Percentiles rank a stretch among this genome's conserved stretches.
Evolutionary conservation across 2,888 invertebrate species (phyloP).

Genomic region (Mongoloraphidia duomilia): DNA sequence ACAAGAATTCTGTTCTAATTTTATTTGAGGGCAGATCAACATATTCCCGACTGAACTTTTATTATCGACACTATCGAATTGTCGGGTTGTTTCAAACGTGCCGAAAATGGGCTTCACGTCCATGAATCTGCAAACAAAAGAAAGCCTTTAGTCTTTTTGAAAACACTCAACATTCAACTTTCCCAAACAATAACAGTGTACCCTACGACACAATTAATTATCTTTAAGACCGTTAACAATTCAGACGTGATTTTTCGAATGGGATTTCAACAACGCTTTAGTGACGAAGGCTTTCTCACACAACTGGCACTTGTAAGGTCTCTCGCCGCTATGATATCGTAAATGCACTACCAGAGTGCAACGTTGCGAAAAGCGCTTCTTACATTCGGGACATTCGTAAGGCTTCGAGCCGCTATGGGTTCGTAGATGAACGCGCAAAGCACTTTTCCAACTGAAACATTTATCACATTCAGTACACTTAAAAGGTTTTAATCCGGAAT

Average conservation of each 20-base stretch:
- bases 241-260: conserved; percentile 13
- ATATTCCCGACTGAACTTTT: no score
- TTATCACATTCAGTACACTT: neutral
- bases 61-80: no score
- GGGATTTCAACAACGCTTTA: conserved; percentile 20
- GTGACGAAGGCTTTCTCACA: conserved; percentile 24
- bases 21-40: no score
- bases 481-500: neutral
- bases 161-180: conserved; percentile 25
- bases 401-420: neutral
- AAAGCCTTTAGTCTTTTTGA: conserved; percentile 23
- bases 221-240: conserved; percentile 8
- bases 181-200: no score
- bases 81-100: no score
- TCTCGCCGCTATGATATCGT: conserved; percentile 27
- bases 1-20: no score
- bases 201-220: no score
- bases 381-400: conserved; percentile 24
- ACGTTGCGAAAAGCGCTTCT: conserved; percentile 25
- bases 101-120: no score
- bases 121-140: no score
- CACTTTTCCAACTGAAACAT: neutral
- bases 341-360: conserved; percentile 27
- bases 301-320: conserved; percentile 22
- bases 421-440: neutral